A percentile compares a stretch with the other conserved stretches of the same genome.
Conservation (phyloP, 2,797 vertebrate species). For the Enteromius treurensis region DNA sequence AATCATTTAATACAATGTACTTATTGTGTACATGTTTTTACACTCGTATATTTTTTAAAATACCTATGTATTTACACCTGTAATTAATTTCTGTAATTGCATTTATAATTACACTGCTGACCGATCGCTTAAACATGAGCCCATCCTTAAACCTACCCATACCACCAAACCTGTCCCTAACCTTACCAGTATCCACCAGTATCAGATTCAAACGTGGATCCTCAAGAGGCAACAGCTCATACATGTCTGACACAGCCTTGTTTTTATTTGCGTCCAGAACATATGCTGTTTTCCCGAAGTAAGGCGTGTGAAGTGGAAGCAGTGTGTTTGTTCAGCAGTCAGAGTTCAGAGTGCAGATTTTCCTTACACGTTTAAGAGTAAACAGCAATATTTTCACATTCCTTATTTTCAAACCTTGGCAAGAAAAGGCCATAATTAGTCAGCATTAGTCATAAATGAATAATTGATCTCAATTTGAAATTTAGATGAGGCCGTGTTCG, state of each 20-base stretch:
- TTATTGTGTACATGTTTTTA: no score
- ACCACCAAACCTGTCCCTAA: no score
- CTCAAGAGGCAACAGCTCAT: not conserved
- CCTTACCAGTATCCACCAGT: no score
- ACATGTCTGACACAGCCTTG: not conserved
- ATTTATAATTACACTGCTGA: no score
- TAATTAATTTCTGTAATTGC: no score
- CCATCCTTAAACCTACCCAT: no score
- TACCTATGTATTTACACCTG: no score
- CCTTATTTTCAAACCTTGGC: constrained; percentile 51
- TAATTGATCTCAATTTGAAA: constrained; percentile 78
- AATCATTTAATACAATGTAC: no score
- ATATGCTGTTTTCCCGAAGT: not conserved
- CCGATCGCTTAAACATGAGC: no score
- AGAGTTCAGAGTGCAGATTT: constrained; percentile 6
- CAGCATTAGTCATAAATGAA: constrained; percentile 76
- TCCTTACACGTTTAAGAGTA: constrained; percentile 9
- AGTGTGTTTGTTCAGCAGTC: constrained; percentile 12
- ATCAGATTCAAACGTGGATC: not conserved
- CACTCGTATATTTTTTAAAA: no score
- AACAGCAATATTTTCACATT: constrained; percentile 53
- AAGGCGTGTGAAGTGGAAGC: not conserved
- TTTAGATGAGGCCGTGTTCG: constrained; percentile 70
- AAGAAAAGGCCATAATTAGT: constrained; percentile 72
- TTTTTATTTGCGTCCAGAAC: not conserved